phyloP scores from a whole-genome alignment of 2,888 invertebrate genomes.

The Pterostichus niger region DNA sequence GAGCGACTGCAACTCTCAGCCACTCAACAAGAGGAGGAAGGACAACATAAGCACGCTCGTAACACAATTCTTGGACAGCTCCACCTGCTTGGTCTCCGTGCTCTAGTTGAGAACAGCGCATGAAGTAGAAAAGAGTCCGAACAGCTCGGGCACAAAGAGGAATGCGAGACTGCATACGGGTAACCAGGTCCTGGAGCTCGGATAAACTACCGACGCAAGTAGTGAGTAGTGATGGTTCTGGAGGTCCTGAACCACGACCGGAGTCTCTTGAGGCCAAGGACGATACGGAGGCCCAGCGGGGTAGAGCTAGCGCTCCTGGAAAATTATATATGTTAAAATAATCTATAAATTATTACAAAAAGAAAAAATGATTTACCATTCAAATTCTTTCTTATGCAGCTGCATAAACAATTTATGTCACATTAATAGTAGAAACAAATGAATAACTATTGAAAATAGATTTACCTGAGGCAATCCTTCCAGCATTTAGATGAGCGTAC shows the following conservation, averaged over 20 bases:
- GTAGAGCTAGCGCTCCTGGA: constrained; percentile 89
- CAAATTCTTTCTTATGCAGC: constrained; percentile 39
- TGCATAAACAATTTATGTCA: constrained; percentile 40
- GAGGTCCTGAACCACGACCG: constrained; percentile 75
- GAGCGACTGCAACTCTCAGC: constrained; percentile 90
- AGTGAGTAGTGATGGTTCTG: constrained; percentile 87
- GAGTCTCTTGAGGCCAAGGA: constrained; percentile 77
- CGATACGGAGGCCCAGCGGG: constrained; percentile 84
- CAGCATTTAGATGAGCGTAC: constrained; percentile 93
- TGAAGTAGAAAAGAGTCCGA: constrained; percentile 92
- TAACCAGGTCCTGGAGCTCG: constrained; percentile 88
- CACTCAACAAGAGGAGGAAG: constrained; percentile 95
- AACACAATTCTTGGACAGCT: constrained; percentile 84
- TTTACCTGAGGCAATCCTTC: constrained; percentile 90
- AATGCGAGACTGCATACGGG: constrained; percentile 79
- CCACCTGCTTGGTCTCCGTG: constrained; percentile 74
- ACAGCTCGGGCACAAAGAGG: constrained; percentile 84
- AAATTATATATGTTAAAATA: constrained; percentile 63
- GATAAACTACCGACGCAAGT: constrained; percentile 92
- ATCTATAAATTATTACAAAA: background rate
- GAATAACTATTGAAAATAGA: constrained; percentile 13
- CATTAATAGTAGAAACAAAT: background rate
- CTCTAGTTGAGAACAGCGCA: constrained; percentile 91
- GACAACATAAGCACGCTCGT: constrained; percentile 92
- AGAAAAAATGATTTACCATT: constrained; percentile 6